Evolutionary conservation across 2,113 vertebrate genomes (phyloP).

Genomic region (Albula goreensis): DNA sequence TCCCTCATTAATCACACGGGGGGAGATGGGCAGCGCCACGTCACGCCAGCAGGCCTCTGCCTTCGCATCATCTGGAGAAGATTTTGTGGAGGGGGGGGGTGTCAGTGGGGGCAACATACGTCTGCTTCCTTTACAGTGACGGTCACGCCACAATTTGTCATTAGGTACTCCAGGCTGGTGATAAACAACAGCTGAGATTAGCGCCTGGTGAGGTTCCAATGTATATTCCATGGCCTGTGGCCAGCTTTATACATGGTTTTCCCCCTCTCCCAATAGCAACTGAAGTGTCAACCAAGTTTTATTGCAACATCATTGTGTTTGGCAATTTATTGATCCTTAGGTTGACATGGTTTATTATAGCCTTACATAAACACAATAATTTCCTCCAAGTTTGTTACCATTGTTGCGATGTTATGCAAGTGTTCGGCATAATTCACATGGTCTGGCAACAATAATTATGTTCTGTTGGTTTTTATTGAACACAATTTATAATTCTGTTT

Average conservation of each 20-base stretch:
- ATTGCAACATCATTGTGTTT: not conserved
- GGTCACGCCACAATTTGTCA: not conserved
- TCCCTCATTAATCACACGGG: constrained; percentile 3
- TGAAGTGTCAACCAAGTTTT: not conserved
- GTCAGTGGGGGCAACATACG: not conserved
- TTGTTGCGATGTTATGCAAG: not conserved
- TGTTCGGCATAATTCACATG: no score
- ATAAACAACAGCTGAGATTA: constrained; percentile 5
- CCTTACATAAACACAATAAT: not conserved
- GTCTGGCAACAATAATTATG: not conserved
- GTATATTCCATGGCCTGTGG: not conserved
- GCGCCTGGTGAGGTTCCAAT: not conserved
- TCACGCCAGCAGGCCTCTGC: not conserved
- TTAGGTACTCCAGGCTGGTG: not conserved
- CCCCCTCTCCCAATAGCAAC: not conserved
- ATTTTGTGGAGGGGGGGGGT: not conserved
- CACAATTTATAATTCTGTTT: not conserved
- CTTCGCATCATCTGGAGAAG: not conserved
- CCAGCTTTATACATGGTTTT: not conserved
- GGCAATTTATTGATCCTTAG: not conserved
- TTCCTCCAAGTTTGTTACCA: not conserved
- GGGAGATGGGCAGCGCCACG: not conserved
- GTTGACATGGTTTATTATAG: not conserved
- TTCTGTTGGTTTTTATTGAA: not conserved
- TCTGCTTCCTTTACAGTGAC: not conserved